Base-by-base conservation (phyloP, 2,888 invertebrate species). In the Tipula helvola region DNA sequence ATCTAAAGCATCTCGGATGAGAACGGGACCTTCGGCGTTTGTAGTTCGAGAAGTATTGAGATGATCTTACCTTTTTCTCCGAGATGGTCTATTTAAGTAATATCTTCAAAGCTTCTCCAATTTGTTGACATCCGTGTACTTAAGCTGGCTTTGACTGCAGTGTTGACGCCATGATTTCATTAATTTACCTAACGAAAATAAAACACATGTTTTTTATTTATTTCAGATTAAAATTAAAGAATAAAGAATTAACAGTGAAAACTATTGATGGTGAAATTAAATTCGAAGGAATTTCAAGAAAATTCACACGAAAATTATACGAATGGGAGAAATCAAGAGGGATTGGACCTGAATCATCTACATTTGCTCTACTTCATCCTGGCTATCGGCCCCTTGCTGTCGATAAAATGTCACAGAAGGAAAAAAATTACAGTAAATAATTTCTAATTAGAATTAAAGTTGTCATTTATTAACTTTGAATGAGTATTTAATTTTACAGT, bases 251-350 rank as follows among this genome's bases (percentile, higher is more conserved):
- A 5, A 92, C 96, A 86, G 96, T 97, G 0, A 95, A 95, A 90
- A 97, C 97, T 0, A 95, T 96, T 0, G 95, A 95, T 0, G 96
- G 97, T 0, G 95, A 96, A 44, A 96, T 96, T 90, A 94, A 96
- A 90, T 97, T 97, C 89, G 95, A 96, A 93, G 96, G 94, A 10
- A 97, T 97, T 88, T 97, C 97, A 0, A 94, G 96, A 84, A 97
- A 97, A 88, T 98, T 98, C 91, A 97, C 97, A 0, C 95, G 96
- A 39, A 97, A 97, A 89, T 93, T 98, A 0, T 97, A 97, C 90
- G 97, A 97, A 90, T 98, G 97, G 97, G 96, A 97, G 90, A 96
- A 96, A 89, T 95, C 96, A n/a, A 93, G 95, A 87, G 97, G 97
- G 1, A 97, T 97, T 87, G 95, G 95, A 0, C 97, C 97, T 0